Percentiles rank a stretch among this genome's conserved stretches.
These are phyloP conservation scores for Mycteria americana DNA, from an alignment of 2,797 vertebrate species.

Conservation along the genomic window DNA sequence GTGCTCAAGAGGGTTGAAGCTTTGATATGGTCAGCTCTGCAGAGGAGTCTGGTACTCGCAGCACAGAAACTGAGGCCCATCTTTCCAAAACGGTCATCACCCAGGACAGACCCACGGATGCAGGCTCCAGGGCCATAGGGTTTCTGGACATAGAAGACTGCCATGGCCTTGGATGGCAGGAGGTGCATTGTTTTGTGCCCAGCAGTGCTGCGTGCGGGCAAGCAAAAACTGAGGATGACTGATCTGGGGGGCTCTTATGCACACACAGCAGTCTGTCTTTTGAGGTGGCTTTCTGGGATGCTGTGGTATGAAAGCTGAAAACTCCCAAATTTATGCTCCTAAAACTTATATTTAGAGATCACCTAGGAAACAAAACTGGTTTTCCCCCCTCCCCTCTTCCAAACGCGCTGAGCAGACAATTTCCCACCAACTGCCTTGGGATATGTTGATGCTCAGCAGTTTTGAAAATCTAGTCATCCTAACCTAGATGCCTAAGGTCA, in stretches of 20 bases:
- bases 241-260: not conserved
- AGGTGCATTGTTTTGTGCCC: not conserved
- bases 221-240: not conserved
- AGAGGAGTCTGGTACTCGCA: not conserved
- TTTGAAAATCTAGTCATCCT: slow-evolving; percentile 53
- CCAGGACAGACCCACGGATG: not conserved
- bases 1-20: not conserved
- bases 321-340: not conserved
- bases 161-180: not conserved
- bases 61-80: not conserved
- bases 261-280: not conserved
- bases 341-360: slow-evolving; percentile 13
- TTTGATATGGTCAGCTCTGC: not conserved
- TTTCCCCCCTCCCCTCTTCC: not conserved
- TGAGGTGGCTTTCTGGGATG: not conserved
- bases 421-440: slow-evolving; percentile 34
- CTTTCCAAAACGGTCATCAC: rapidly evolving
- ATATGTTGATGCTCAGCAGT: slow-evolving; percentile 55
- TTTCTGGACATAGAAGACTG: not conserved
- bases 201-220: rapidly evolving
- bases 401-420: slow-evolving; percentile 6
- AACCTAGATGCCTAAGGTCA: slow-evolving; percentile 47
- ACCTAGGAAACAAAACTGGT: slow-evolving; percentile 53
- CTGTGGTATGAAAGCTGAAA: not conserved
- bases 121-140: not conserved